Evolutionary conservation across 2,113 vertebrate species (phyloP).

Genomic region (Rattus norvegicus): DNA sequence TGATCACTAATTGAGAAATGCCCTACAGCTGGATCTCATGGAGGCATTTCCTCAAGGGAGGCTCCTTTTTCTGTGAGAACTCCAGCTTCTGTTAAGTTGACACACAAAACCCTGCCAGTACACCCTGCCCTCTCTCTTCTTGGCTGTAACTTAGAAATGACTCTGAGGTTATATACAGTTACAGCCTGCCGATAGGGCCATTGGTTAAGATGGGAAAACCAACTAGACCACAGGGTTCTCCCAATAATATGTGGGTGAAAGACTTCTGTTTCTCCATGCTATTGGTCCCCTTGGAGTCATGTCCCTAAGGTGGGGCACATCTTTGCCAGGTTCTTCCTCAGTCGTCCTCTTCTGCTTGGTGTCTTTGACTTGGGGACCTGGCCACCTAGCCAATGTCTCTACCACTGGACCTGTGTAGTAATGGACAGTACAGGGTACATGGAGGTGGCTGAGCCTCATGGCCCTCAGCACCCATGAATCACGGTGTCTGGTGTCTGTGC

Average conservation of each 20-base stretch:
- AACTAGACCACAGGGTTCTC: not conserved
- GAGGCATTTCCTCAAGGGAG: too few species aligned
- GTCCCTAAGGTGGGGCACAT: not conserved
- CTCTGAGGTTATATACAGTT: not conserved
- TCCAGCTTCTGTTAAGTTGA: too few species aligned
- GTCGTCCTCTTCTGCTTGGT: not conserved
- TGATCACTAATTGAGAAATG: too few species aligned
- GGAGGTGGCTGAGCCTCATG: not conserved
- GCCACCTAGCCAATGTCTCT: not conserved
- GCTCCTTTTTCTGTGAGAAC: too few species aligned
- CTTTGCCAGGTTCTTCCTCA: not conserved
- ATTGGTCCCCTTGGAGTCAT: rapidly evolving
- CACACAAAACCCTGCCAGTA: too few species aligned
- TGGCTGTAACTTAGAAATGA: not conserved
- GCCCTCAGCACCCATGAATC: not conserved
- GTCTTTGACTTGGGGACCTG: not conserved
- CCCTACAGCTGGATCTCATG: too few species aligned
- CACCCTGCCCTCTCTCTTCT: not conserved
- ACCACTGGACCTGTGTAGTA: not conserved
- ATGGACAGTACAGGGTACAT: not conserved
- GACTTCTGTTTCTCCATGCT: not conserved
- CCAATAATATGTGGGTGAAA: rapidly evolving
- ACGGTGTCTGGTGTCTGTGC: not conserved
- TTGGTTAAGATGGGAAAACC: not conserved
- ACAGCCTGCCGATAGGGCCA: not conserved